Evolutionary conservation across 2,113 vertebrate genomes (phyloP), one percentile per base, ranked within the genome.

Genomic region (Anhinga rufa): DNA sequence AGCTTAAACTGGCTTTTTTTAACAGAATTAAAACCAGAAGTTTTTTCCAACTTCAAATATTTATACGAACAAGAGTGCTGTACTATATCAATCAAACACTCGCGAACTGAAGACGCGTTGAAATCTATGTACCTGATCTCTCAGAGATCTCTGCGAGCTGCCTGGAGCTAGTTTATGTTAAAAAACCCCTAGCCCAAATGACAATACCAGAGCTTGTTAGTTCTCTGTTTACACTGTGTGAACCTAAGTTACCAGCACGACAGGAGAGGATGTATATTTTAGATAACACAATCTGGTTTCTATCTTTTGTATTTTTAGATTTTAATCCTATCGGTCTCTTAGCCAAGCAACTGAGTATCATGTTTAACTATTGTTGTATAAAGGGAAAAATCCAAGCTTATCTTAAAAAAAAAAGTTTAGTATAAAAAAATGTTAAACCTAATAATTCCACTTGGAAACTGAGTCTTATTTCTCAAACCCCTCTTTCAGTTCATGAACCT

Each of bases 11-110:
- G 40, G 12, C 51, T 96, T 95, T 96, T 92, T 94, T 95, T 78
- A 92, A 86, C 88, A 93, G 93, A 92, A 93, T 95, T 98, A 96
- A 97, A 98, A 97, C 96, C 97, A 97, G 97, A 97, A 96, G 89
- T 75, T 72, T 91, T 97, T 97, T 97, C 86, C 74, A 96, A 95
- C 92, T 97, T 98, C 96, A 98, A 98, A 98, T 98, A 98, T 98
- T 98, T 98, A 98, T 77, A 96, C 0, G 58, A 98, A 91, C 78
- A 93, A 78, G 95, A 98, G 98, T 95, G 83, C 98, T 97, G 98
- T 14, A 34, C 74, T 98, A 10, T 87, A 98, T 98, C 98, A 97
- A 91, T 97, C 96, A 95, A 96, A 93, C 42, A 76, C 48, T 91
- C 13, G 16, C 48, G 69, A 89, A 44, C 92, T 88, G 70, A 81